phyloP scores from a whole-genome alignment of 2,888 invertebrate species.

The Nymphalis urticae region DNA sequence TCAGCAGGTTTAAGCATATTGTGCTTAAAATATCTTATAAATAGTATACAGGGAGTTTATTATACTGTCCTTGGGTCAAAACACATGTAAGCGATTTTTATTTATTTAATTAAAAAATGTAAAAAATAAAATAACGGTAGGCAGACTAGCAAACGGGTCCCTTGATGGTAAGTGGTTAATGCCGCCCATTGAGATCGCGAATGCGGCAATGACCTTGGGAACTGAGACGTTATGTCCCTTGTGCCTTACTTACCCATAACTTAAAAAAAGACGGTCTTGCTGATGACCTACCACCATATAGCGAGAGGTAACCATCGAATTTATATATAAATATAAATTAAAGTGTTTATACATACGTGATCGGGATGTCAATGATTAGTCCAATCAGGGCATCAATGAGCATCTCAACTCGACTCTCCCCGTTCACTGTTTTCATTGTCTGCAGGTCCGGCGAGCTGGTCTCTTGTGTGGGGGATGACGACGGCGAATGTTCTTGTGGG shows the following conservation, averaged over 20 bases:
- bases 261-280: no score
- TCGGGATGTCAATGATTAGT: constrained; percentile 90
- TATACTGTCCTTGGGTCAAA: no score
- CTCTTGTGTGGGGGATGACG: constrained; percentile 34
- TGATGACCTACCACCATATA: background rate
- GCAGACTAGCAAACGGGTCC: no score
- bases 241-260: no score
- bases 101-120: background rate
- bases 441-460: constrained; percentile 34
- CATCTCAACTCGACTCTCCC: constrained; percentile 83
- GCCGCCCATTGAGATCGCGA: no score
- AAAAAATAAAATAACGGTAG: background rate
- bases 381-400: constrained; percentile 89
- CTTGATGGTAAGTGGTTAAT: no score
- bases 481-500: constrained; percentile 36
- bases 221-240: no score
- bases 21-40: no score
- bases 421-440: constrained; percentile 51
- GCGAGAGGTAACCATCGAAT: background rate
- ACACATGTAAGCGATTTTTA: no score
- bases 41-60: no score
- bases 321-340: background rate
- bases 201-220: no score
- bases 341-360: constrained; percentile 82
- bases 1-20: no score